A percentile compares a stretch with the other conserved stretches of the same genome.
These are phyloP conservation scores for Gastrophysa polygoni DNA, from an alignment of 2,888 invertebrate genomes.

Conservation along the genomic window DNA sequence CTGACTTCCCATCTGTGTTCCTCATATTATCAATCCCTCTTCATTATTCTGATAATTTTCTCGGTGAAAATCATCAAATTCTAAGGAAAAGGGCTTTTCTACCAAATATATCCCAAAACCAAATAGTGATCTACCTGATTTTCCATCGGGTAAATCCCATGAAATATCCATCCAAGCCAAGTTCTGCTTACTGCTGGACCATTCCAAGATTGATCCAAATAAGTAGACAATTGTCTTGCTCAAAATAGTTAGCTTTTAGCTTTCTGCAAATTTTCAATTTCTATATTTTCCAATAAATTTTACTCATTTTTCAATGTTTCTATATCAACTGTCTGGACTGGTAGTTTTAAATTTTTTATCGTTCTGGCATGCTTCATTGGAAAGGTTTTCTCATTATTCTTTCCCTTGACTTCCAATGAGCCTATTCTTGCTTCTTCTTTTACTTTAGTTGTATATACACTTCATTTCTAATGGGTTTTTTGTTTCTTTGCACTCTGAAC, in stretches of 20 bases:
- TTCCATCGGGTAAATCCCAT: not conserved
- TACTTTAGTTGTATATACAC: no score
- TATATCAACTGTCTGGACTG: not conserved
- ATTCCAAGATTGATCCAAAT: not conserved
- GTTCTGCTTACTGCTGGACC: not conserved
- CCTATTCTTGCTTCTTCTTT: no score
- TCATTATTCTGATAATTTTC: no score
- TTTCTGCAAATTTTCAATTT: not conserved
- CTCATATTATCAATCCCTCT: no score
- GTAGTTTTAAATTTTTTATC: no score
- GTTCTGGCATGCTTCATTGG: no score
- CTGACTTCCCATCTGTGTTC: no score
- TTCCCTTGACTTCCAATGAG: no score
- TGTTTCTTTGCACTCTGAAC: no score
- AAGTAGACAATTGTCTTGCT: not conserved
- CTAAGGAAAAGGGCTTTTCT: not conserved
- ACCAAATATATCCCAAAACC: not conserved
- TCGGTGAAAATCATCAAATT: no score
- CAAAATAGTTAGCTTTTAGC: not conserved
- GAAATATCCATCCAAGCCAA: no score
- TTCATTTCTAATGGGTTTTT: not conserved
- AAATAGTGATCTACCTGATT: not conserved
- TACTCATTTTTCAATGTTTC: not conserved
- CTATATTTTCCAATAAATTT: not conserved
- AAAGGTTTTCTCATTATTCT: no score